These are phyloP conservation scores for Drepana arcuata DNA, from an alignment of 1,140 invertebrate genomes.

Conservation along the genomic window DNA sequence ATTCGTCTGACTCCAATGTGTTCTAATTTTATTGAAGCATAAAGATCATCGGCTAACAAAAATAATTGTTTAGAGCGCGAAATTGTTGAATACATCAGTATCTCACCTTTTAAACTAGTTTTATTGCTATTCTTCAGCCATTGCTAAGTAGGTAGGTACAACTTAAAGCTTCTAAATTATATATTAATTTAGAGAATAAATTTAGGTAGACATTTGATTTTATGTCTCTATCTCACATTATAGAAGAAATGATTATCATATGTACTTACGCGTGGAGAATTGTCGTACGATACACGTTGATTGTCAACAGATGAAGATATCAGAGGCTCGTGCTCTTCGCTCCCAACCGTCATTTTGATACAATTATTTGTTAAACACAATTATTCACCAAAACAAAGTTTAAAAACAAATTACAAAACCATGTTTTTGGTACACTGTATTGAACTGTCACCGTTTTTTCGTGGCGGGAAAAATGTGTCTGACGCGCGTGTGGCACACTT, in stretches of 20 bases:
- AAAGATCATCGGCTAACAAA: too few species aligned
- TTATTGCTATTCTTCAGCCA: too few species aligned
- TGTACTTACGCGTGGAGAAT: slow-evolving; percentile 41
- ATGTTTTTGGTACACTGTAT: too few species aligned
- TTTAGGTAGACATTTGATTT: too few species aligned
- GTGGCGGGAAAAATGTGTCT: slow-evolving; percentile 6
- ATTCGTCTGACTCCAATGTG: too few species aligned
- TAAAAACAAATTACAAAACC: slow-evolving; percentile 8
- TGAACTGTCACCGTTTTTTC: slow-evolving; percentile 8
- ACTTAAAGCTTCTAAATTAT: background rate
- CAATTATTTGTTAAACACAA: slow-evolving; percentile 15
- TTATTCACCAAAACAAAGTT: background rate
- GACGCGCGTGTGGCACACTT: background rate
- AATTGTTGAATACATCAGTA: too few species aligned
- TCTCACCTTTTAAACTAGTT: too few species aligned
- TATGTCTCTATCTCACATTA: too few species aligned
- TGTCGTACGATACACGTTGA: slow-evolving; percentile 52
- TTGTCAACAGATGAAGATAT: slow-evolving; percentile 57
- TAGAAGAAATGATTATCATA: too few species aligned
- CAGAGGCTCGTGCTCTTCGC: slow-evolving; percentile 56
- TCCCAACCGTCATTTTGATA: slow-evolving; percentile 61
- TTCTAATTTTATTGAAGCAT: too few species aligned
- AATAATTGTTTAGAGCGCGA: too few species aligned
- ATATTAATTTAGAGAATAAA: background rate
- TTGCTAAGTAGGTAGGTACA: too few species aligned